Evolutionary conservation across 2,113 vertebrate genomes (phyloP).

Genomic region (Mugil cephalus): DNA sequence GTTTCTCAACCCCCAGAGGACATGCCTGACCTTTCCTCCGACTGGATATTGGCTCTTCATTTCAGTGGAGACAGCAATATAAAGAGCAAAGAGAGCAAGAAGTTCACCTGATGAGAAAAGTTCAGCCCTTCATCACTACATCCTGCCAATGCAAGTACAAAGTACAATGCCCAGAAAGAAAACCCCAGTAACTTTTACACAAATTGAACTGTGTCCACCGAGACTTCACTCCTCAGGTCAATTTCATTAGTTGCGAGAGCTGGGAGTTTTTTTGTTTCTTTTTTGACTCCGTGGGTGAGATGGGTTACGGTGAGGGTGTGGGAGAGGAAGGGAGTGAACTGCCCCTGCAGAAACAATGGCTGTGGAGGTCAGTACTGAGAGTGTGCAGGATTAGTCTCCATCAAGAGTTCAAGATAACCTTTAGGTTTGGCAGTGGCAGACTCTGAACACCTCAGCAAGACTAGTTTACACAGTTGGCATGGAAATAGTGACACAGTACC

Average conservation of each 20-base stretch:
- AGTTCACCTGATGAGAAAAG: neutral
- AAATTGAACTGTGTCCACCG: neutral
- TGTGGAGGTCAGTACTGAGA: slow-evolving; percentile 26
- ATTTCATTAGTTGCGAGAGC: neutral
- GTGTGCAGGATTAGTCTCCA: slow-evolving; percentile 54
- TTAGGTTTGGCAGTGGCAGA: slow-evolving; percentile 38
- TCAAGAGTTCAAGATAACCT: slow-evolving; percentile 59
- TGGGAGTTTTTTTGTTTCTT: slow-evolving; percentile 34
- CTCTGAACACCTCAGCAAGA: slow-evolving; percentile 34
- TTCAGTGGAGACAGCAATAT: neutral
- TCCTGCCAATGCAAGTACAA: too few relatives aligned
- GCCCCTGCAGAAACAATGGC: slow-evolving; percentile 55
- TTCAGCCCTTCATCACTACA: neutral
- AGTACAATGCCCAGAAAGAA: neutral
- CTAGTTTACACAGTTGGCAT: slow-evolving; percentile 37
- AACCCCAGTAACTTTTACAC: too few relatives aligned
- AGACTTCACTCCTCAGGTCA: neutral
- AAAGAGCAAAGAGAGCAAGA: neutral
- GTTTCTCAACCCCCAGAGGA: neutral
- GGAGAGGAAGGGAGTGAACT: slow-evolving; percentile 68
- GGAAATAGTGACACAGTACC: slow-evolving; percentile 38
- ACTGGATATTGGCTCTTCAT: neutral
- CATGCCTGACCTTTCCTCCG: neutral
- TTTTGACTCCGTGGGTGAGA: slow-evolving; percentile 43
- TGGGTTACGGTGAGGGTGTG: slow-evolving; percentile 45